Percentiles rank a stretch among this genome's conserved stretches.
These are phyloP conservation scores for Pristionchus mayeri DNA, from an alignment of 2,888 invertebrate species.

Conservation along the genomic window DNA sequence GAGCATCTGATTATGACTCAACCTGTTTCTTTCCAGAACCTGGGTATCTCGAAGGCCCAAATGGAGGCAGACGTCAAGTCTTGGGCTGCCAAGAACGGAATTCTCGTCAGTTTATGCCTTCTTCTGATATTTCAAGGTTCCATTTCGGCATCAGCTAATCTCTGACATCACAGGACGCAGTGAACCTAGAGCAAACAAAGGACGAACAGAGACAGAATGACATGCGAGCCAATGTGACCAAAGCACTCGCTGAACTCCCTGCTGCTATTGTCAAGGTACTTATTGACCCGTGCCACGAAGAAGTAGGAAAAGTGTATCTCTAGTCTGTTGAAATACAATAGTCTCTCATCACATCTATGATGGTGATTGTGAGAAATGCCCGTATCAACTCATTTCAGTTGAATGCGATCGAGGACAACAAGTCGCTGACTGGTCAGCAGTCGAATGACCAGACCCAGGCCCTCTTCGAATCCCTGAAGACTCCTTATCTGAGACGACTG, in stretches of 20 bases:
- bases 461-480: neutral
- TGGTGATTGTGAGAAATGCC: no score
- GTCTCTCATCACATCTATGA: no score
- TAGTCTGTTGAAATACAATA: no score
- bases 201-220: neutral
- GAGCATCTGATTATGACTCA: neutral
- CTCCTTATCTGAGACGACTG: neutral
- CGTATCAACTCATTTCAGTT: neutral
- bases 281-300: no score
- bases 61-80: neutral
- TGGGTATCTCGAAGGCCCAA: neutral
- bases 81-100: neutral
- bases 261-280: neutral
- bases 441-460: neutral
- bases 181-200: neutral
- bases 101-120: neutral
- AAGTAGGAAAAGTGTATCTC: no score
- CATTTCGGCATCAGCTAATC: no score
- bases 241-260: neutral
- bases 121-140: no score
- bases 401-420: neutral
- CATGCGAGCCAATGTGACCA: neutral
- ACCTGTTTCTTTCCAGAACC: neutral
- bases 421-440: neutral
- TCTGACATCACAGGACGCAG: constrained; percentile 12